Conservation (phyloP, 1,140 invertebrate species). For the Caerostris extrusa region DNA sequence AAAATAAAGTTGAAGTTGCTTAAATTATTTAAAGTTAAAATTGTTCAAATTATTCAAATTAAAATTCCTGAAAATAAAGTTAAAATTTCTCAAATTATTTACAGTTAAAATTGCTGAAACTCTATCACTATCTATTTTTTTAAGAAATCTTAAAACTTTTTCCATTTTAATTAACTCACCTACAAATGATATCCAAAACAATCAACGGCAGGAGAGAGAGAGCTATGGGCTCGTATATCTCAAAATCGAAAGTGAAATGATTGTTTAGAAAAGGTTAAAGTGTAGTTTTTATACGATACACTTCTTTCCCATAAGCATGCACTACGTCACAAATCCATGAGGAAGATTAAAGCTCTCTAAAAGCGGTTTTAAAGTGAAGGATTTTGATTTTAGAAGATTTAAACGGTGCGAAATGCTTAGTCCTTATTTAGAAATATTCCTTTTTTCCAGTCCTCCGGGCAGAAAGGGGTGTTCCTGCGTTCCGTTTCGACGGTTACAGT, state of each 20-base stretch:
- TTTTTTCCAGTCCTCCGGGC: background rate
- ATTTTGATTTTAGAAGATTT: background rate
- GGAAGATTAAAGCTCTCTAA: background rate
- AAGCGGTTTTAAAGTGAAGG: background rate
- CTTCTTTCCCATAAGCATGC: background rate
- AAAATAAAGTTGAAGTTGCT: too few relatives aligned
- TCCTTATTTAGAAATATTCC: background rate
- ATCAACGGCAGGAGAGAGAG: background rate
- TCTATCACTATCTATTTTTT: too few relatives aligned
- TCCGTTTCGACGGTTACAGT: constrained; percentile 36
- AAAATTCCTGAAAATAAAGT: too few relatives aligned
- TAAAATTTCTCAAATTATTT: too few relatives aligned
- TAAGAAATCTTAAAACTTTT: too few relatives aligned
- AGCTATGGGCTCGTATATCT: background rate
- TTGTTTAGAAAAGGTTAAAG: constrained; percentile 32
- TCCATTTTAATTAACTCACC: background rate
- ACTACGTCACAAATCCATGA: background rate
- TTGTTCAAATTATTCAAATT: too few relatives aligned
- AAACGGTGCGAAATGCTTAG: background rate
- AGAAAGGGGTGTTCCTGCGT: constrained; percentile 27
- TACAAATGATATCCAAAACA: background rate
- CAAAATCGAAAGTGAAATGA: constrained; percentile 63
- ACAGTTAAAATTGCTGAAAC: too few relatives aligned
- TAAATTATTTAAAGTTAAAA: too few relatives aligned
- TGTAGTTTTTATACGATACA: constrained; percentile 50